Percentiles rank a stretch among this genome's conserved stretches.
phyloP scores from a whole-genome alignment of 2,888 invertebrate species.

The Polydrusus pterygomalis region DNA sequence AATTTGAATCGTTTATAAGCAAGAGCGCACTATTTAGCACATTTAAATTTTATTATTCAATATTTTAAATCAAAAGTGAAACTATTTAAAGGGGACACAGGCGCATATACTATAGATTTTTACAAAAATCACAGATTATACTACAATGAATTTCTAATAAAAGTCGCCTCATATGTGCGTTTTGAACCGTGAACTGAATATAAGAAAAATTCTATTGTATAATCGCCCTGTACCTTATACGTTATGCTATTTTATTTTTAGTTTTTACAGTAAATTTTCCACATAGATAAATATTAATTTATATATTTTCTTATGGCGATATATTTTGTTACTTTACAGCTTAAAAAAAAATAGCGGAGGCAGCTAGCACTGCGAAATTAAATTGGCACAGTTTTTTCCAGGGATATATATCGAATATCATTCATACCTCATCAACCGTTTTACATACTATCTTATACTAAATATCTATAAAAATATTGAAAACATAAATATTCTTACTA shows the following conservation, averaged over 20 bases:
- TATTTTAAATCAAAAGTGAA: too few species aligned
- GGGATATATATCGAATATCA: slow-evolving; percentile 47
- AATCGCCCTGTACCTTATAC: too few species aligned
- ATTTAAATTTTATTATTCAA: too few species aligned
- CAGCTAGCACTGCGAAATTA: slow-evolving; percentile 9
- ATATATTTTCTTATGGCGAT: neutral
- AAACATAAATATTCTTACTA: slow-evolving; percentile 63
- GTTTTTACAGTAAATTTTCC: too few species aligned
- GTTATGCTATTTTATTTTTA: too few species aligned
- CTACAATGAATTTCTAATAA: too few species aligned
- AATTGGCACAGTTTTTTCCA: slow-evolving; percentile 1
- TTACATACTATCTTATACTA: slow-evolving; percentile 25
- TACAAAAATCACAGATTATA: too few species aligned
- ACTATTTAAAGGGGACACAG: too few species aligned
- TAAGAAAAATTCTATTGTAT: too few species aligned
- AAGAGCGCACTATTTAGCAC: neutral
- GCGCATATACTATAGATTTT: too few species aligned
- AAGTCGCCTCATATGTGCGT: too few species aligned
- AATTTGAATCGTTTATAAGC: neutral
- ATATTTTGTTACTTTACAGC: neutral
- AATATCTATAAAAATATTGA: slow-evolving; percentile 17
- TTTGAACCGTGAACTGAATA: too few species aligned
- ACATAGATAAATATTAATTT: neutral
- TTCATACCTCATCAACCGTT: slow-evolving; percentile 55
- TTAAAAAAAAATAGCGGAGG: neutral